Conservation (phyloP, 2,797 vertebrate species). For the Cirrhinus molitorella region DNA sequence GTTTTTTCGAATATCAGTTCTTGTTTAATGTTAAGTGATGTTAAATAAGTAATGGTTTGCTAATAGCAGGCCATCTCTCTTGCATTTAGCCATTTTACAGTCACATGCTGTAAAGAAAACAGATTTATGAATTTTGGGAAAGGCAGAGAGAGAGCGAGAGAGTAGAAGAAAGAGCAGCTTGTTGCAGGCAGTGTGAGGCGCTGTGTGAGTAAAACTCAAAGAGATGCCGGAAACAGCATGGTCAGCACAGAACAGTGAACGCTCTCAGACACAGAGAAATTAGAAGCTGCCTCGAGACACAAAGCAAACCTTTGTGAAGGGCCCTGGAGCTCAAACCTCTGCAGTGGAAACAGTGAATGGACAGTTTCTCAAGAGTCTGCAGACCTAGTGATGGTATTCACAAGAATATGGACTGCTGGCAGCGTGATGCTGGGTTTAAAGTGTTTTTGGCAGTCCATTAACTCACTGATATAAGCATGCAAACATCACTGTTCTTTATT, state of each 20-base stretch:
- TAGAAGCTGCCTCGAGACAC: slow-evolving; percentile 8
- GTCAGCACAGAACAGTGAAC: slow-evolving; percentile 39
- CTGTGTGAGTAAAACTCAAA: slow-evolving; percentile 32
- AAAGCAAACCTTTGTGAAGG: slow-evolving; percentile 32
- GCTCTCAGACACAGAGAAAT: slow-evolving; percentile 29
- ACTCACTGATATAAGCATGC: background rate
- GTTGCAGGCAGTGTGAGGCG: slow-evolving; percentile 47
- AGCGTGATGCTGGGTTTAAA: background rate
- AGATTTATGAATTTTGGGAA: slow-evolving; percentile 50
- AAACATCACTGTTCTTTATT: background rate
- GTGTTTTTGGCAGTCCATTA: slow-evolving; percentile 13
- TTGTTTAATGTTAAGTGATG: too few relatives aligned
- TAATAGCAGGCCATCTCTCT: background rate
- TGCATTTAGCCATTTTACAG: slow-evolving; percentile 27
- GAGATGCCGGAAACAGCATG: slow-evolving; percentile 33
- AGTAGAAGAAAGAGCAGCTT: slow-evolving; percentile 52
- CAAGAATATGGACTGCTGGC: background rate
- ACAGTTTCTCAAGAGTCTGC: slow-evolving; percentile 22
- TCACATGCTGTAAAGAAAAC: slow-evolving; percentile 51
- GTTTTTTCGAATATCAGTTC: too few relatives aligned
- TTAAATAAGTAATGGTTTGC: background rate
- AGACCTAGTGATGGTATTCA: slow-evolving; percentile 10
- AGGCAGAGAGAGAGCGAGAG: slow-evolving; percentile 3
- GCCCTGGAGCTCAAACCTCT: slow-evolving; percentile 2
- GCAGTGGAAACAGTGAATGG: slow-evolving; percentile 23